Evolutionary conservation across 1,140 invertebrate genomes (phyloP).

Genomic region (Pseudoatta argentina): DNA sequence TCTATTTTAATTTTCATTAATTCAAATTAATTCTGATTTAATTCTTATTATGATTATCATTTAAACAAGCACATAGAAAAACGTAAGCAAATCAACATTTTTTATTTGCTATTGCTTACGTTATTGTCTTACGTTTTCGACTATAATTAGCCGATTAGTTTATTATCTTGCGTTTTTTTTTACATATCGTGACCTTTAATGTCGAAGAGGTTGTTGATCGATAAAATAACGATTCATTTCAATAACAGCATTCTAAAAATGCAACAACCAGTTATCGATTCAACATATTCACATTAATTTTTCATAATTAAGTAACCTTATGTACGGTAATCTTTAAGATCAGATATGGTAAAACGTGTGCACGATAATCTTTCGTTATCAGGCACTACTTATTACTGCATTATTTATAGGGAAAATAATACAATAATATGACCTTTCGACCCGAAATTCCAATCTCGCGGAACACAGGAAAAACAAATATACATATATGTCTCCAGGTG

Average conservation of each 20-base stretch:
- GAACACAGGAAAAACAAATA: neutral
- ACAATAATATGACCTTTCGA: neutral
- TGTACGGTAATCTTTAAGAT: neutral
- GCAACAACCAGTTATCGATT: no score
- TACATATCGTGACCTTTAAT: no score
- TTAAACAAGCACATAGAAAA: no score
- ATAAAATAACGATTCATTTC: neutral
- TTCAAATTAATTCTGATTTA: no score
- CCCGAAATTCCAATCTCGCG: neutral
- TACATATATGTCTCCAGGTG: conserved; percentile 1
- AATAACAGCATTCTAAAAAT: neutral
- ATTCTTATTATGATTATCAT: no score
- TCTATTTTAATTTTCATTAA: neutral
- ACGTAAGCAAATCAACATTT: no score
- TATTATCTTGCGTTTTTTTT: no score
- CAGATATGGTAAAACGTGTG: no score
- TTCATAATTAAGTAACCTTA: neutral
- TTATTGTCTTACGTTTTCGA: no score
- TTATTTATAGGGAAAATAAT: no score
- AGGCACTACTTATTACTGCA: neutral
- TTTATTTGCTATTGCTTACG: no score
- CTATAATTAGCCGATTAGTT: no score
- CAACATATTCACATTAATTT: neutral
- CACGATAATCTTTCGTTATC: neutral
- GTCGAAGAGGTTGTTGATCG: neutral